Evolutionary conservation across 2,113 vertebrate species (phyloP).

Genomic region (Trogon melanurus): DNA sequence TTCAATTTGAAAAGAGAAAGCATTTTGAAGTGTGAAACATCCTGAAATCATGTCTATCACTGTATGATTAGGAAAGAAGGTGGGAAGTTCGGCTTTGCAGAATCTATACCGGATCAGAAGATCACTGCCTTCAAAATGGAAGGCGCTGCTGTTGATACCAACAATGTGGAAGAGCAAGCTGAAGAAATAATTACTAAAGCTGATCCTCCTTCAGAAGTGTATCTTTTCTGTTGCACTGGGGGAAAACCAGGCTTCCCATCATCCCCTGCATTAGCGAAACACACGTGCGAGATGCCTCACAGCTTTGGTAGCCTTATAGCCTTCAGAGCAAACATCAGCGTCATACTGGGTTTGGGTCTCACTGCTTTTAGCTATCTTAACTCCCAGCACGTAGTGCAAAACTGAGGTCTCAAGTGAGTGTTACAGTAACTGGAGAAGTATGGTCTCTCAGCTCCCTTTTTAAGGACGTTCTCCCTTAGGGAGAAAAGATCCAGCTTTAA

Average conservation of each 20-base stretch:
- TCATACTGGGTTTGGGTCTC: neutral
- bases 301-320: neutral
- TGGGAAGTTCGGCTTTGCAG: constrained; percentile 91
- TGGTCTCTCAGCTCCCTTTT: neutral
- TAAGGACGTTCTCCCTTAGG: neutral
- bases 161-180: constrained; percentile 76
- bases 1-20: neutral
- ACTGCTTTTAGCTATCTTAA: neutral
- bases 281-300: neutral
- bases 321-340: neutral
- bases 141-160: constrained; percentile 82
- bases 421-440: neutral
- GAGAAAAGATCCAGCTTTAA: neutral
- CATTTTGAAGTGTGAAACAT: neutral
- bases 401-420: neutral
- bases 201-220: constrained; percentile 80
- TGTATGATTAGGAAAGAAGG: constrained; percentile 87
- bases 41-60: neutral
- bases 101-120: constrained; percentile 87
- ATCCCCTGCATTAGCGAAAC: neutral
- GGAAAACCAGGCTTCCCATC: neutral
- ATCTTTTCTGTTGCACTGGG: constrained; percentile 67
- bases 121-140: constrained; percentile 91
- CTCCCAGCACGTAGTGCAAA: neutral
- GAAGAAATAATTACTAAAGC: constrained; percentile 82